phyloP scores from a whole-genome alignment of 2,113 vertebrate species.

The Bufo gargarizans region DNA sequence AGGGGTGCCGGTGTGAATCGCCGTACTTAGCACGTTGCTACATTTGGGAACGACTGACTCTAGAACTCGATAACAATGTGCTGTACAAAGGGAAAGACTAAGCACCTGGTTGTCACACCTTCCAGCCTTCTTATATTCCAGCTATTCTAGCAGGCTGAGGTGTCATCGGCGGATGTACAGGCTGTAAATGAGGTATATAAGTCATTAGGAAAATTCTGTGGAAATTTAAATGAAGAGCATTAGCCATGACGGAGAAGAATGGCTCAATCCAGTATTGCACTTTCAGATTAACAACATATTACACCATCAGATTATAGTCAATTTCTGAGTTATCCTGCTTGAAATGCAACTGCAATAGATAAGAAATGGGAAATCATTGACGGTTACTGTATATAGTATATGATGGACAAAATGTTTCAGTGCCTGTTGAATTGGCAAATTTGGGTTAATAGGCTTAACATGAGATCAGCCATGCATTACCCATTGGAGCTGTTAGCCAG shows the following conservation, averaged over 20 bases:
- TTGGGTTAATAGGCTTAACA: not conserved
- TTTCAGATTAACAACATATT: conserved; percentile 67
- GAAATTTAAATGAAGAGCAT: not conserved
- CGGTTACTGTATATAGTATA: not conserved
- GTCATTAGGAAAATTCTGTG: not conserved
- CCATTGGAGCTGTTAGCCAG: not conserved
- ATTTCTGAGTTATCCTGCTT: conserved; percentile 15
- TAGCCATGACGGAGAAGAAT: conserved; percentile 29
- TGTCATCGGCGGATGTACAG: not conserved
- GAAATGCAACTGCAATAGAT: conserved; percentile 25
- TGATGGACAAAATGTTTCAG: not conserved
- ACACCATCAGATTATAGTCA: not conserved
- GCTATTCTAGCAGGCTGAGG: not conserved
- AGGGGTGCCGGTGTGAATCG: conserved; percentile 31
- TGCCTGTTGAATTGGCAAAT: not conserved
- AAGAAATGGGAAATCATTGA: conserved; percentile 10
- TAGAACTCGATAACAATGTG: conserved; percentile 42
- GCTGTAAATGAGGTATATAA: not conserved
- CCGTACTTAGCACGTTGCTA: conserved; percentile 24
- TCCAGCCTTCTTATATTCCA: not conserved
- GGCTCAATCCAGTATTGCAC: conserved; percentile 79
- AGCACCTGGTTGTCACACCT: conserved; percentile 43
- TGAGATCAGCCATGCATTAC: conserved; percentile 35
- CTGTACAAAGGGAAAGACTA: not conserved
- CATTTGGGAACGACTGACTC: conserved; percentile 6